Evolutionary conservation across 1,140 invertebrate genomes (phyloP), one percentile per base, ranked within the genome.

Genomic region (Diachasma alloeum): DNA sequence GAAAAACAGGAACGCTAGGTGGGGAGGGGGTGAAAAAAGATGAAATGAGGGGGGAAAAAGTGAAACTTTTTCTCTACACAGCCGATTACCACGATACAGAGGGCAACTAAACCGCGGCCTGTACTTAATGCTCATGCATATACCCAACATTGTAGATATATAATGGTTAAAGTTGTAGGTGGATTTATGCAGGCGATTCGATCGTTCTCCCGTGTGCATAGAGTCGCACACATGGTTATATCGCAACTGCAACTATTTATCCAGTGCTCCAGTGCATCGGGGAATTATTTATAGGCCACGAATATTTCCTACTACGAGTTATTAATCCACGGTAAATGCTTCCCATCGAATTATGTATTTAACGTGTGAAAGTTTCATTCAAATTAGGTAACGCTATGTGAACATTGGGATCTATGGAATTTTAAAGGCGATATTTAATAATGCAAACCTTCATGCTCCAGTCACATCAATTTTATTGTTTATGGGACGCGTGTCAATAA

Each of bases 351-450:
- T 63, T 63, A 63, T 63, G 19, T 26, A 63, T 63, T 63, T 11
- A 63, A 63, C 59, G 22, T 63, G 59, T 63, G 59, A 63, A 63
- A 63, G 59, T 63, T 63, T 63, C 59, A 63, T 63, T 63, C 15
- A 31, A 63, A 26, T 63, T 26, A 26, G 22, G 59, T 63, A 26
- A 63, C 24, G 19, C 19, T 26, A 63, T 56, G n/a, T 56, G 9
- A 42, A 42, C 39, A 42, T 11, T 42, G 39, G 39, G 48, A 53
- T 53, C 48, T n/a, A 53, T 17, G 48, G n/a, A 63, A 26, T 63
- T 63, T 63, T 63, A 26, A 63, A 17, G 15, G n/a, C 4, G n/a
- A 19, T 9, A 53, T 53, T 53, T 53, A 53, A 6, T 17, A 17
- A 8, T 53, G 15, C n/a, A 17, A 53, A 42, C 39, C 39, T 10